phyloP scores from a whole-genome alignment of 2,888 invertebrate species.

The Phoenoteleia sp. region DNA sequence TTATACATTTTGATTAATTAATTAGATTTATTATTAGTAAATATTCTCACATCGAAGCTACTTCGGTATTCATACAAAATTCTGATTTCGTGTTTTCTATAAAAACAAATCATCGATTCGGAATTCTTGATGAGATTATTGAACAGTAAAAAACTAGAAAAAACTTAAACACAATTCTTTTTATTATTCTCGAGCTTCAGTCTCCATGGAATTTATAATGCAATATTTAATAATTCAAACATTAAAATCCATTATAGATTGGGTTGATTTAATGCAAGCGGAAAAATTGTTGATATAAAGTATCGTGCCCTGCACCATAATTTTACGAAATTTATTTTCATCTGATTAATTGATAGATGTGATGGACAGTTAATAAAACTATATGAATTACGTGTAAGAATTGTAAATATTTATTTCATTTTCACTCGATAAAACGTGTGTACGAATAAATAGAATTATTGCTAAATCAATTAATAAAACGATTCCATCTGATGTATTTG shows the following conservation, averaged over 20 bases:
- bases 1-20: no score
- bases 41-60: conserved; percentile 16
- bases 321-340: background rate
- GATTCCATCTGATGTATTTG: no score
- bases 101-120: conserved; percentile 43
- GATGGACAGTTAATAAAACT: background rate
- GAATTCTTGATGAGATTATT: conserved; percentile 42
- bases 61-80: conserved; percentile 24
- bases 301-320: no score
- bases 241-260: conserved; percentile 37
- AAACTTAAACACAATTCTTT: conserved; percentile 7
- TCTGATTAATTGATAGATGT: background rate
- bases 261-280: conserved; percentile 11
- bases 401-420: background rate
- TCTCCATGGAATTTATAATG: conserved; percentile 33
- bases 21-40: no score
- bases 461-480: no score
- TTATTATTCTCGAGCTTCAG: conserved; percentile 10
- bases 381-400: background rate
- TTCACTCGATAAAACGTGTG: no score
- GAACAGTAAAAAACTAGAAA: background rate
- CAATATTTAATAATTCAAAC: conserved; percentile 27
- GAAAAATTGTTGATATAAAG: background rate
- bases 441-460: no score
- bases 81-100: conserved; percentile 31